A percentile compares a stretch with the other conserved stretches of the same genome.
Evolutionary conservation across 2,888 invertebrate species (phyloP).

Genomic region (Globia sparganii): DNA sequence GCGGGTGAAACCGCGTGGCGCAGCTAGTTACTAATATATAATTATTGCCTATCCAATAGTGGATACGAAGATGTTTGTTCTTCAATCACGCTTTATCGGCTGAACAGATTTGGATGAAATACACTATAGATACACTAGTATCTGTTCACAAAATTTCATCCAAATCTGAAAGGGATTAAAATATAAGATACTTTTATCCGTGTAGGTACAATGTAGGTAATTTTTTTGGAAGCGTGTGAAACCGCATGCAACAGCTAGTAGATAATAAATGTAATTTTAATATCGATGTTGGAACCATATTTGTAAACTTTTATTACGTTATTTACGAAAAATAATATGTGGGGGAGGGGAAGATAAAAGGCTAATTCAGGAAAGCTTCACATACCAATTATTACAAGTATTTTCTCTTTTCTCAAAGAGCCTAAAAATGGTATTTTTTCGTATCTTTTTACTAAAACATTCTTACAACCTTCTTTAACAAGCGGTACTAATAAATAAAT

Average conservation of each 20-base stretch:
- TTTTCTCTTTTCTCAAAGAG: background rate
- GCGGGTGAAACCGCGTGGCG: too few species aligned
- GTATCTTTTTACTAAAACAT: background rate
- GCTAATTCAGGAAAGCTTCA: background rate
- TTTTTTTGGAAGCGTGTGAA: background rate
- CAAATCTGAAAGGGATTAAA: background rate
- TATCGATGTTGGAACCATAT: background rate
- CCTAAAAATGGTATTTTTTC: background rate
- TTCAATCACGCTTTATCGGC: too few species aligned
- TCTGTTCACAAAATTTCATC: too few species aligned
- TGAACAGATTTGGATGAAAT: background rate
- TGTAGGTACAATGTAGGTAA: background rate
- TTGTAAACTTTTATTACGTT: background rate
- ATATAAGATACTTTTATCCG: background rate
- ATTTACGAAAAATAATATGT: too few species aligned
- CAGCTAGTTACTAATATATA: too few species aligned
- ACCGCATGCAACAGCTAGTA: background rate
- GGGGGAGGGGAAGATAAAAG: background rate
- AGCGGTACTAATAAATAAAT: slow-evolving; percentile 17
- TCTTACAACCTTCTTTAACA: background rate
- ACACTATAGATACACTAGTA: background rate
- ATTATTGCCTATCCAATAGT: background rate
- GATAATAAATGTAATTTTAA: background rate
- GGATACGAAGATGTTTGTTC: background rate
- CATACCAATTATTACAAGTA: background rate